phyloP scores from a whole-genome alignment of 1,140 invertebrate genomes.

The Ptiloglossa arizonensis region DNA sequence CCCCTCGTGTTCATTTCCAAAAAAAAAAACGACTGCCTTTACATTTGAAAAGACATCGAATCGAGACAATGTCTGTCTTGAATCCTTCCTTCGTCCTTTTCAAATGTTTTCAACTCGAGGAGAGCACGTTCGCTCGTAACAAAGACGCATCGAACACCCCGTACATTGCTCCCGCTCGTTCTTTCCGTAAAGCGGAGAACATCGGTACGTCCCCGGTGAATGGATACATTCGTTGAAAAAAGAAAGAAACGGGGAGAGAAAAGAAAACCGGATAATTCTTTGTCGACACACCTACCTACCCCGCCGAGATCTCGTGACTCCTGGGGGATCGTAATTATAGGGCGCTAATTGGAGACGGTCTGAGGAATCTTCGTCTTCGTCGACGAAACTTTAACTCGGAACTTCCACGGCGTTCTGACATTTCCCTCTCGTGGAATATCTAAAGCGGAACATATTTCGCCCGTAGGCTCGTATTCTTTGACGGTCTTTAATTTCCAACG shows the following conservation, averaged over 20 bases:
- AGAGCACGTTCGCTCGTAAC: too few relatives aligned
- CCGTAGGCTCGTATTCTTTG: constrained; percentile 24
- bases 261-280: constrained; percentile 46
- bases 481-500: constrained; percentile 46
- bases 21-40: too few relatives aligned
- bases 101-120: too few relatives aligned
- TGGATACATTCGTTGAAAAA: neutral
- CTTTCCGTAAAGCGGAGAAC: neutral
- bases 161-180: neutral
- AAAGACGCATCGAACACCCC: neutral
- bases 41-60: too few relatives aligned
- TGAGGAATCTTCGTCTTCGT: constrained; percentile 53
- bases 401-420: constrained; percentile 8
- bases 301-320: constrained; percentile 23
- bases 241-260: neutral
- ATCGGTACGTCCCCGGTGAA: neutral
- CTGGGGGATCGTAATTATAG: constrained; percentile 58
- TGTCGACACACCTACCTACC: constrained; percentile 33
- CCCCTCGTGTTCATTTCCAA: too few relatives aligned
- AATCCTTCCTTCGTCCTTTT: too few relatives aligned
- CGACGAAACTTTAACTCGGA: constrained; percentile 38
- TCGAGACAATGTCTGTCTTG: too few relatives aligned
- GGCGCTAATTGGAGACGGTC: constrained; percentile 55
- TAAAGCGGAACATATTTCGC: constrained; percentile 39
- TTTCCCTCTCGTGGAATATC: constrained; percentile 6